These are phyloP conservation scores for Eremobia ochroleuca DNA, from an alignment of 2,888 invertebrate species.

Conservation along the genomic window DNA sequence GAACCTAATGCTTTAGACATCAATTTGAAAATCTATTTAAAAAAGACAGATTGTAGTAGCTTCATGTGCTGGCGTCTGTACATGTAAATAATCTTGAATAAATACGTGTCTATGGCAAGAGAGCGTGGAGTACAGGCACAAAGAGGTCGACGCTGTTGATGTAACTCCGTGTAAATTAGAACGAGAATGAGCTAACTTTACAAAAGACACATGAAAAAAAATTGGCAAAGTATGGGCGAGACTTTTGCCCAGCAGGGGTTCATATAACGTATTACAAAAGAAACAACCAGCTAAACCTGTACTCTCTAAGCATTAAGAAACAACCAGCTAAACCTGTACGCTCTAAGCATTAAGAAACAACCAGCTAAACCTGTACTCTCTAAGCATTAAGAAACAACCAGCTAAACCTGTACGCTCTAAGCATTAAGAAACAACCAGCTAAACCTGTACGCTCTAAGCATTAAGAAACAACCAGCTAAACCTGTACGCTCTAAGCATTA, in stretches of 20 bases:
- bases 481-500: background rate
- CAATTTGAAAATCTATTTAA: no score
- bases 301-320: no score
- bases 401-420: background rate
- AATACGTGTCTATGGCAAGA: background rate
- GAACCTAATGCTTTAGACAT: no score
- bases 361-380: background rate
- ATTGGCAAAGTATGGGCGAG: background rate
- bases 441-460: no score
- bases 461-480: no score
- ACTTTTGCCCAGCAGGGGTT: background rate
- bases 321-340: no score
- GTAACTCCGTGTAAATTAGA: background rate
- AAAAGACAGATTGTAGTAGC: no score
- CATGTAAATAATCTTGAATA: conserved; percentile 39
- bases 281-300: background rate
- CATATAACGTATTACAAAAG: background rate
- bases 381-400: no score
- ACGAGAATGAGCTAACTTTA: background rate
- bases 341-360: background rate
- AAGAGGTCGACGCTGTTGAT: background rate
- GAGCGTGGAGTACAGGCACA: background rate
- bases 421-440: background rate
- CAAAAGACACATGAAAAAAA: background rate
- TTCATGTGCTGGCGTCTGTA: no score